Percentiles rank a stretch among this genome's conserved stretches.
These are phyloP conservation scores for Lucilia cuprina DNA, from an alignment of 1,140 invertebrate genomes.

Conservation along the genomic window DNA sequence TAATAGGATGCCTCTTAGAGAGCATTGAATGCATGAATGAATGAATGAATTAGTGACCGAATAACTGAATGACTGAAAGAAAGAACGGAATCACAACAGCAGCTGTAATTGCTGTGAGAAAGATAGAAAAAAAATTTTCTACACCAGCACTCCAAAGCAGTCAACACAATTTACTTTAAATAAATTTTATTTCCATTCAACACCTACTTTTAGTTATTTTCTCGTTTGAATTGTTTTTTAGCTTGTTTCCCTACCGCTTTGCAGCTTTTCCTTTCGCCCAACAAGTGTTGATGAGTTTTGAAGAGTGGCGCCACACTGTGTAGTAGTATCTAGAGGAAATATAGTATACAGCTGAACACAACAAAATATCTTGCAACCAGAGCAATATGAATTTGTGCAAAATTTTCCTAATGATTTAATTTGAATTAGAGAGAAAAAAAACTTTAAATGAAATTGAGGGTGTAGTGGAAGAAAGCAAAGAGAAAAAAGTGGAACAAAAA, in stretches of 20 bases:
- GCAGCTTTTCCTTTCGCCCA: background rate
- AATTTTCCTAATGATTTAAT: conserved; percentile 16
- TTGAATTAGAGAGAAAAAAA: background rate
- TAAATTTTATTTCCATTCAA: background rate
- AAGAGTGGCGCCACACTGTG: background rate
- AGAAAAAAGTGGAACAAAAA: background rate
- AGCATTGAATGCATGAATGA: background rate
- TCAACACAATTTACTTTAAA: conserved; percentile 11
- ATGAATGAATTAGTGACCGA: background rate
- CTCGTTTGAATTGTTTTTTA: background rate
- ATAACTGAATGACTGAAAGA: background rate
- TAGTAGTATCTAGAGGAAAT: background rate
- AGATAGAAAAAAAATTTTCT: background rate
- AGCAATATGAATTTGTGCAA: background rate
- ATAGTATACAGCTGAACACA: background rate
- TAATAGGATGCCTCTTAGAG: background rate
- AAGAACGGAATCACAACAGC: background rate
- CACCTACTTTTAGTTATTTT: conserved; percentile 1
- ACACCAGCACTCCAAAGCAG: background rate
- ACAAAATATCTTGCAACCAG: background rate
- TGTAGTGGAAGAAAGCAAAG: background rate
- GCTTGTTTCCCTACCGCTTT: background rate
- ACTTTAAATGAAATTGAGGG: conserved; percentile 5
- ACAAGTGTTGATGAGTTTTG: conserved; percentile 7
- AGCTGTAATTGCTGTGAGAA: background rate